Evolutionary conservation across 2,797 vertebrate genomes (phyloP).

Genomic region (Coilia nasus): DNA sequence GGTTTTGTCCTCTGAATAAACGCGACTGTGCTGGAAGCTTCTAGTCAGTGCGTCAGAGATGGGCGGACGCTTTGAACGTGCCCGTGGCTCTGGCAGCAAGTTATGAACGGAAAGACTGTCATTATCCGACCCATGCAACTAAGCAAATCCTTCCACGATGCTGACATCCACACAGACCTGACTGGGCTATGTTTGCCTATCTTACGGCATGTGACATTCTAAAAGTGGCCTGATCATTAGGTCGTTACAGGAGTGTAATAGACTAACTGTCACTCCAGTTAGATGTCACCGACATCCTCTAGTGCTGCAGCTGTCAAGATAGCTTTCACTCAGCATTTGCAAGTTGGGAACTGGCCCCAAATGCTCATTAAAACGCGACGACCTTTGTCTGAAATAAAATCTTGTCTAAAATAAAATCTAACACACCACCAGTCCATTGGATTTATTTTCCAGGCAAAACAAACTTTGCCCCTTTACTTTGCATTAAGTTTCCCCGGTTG

Average conservation of each 20-base stretch:
- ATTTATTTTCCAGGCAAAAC: no score
- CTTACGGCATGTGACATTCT: neutral
- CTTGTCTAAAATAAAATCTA: neutral
- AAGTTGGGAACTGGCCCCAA: no score
- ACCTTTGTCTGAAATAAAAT: neutral
- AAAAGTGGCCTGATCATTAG: neutral
- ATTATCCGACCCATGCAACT: constrained; percentile 19
- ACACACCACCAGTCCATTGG: no score
- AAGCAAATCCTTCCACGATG: neutral
- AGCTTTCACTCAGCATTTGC: no score
- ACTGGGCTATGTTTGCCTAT: neutral
- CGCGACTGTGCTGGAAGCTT: constrained; percentile 45
- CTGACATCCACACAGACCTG: neutral
- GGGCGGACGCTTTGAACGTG: constrained; percentile 23
- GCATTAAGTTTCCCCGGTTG: no score
- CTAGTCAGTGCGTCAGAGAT: constrained; percentile 24
- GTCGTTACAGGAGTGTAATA: neutral
- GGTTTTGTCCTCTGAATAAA: neutral
- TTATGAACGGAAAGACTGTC: neutral
- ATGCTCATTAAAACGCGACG: no score
- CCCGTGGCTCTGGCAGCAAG: constrained; percentile 26
- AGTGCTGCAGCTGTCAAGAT: neutral
- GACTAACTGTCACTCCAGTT: neutral
- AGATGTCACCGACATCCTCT: neutral
- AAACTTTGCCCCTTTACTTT: no score